phyloP scores from a whole-genome alignment of 1,140 invertebrate species.

The Rhyacophila brunnea region DNA sequence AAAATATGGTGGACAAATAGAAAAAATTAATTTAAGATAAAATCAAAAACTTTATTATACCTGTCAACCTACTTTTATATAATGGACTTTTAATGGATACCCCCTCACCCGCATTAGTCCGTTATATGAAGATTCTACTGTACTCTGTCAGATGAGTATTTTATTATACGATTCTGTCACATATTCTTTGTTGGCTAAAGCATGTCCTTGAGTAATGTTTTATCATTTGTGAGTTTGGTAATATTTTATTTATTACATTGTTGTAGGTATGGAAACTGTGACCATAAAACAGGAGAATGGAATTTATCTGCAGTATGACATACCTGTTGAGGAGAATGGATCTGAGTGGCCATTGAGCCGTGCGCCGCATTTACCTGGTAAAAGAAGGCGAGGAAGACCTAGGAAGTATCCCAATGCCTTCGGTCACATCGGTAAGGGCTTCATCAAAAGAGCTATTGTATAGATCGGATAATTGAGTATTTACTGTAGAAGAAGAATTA shows the following conservation, averaged over 20 bases:
- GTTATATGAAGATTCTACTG: background rate
- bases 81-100: too few species aligned
- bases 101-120: too few species aligned
- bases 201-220: too few species aligned
- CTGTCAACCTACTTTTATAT: too few species aligned
- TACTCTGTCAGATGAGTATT: background rate
- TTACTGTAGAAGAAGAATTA: too few species aligned
- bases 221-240: background rate
- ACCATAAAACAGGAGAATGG: constrained; percentile 55
- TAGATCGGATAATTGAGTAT: too few species aligned
- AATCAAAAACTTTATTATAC: too few species aligned
- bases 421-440: constrained; percentile 46
- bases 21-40: too few species aligned
- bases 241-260: background rate
- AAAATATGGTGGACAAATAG: too few species aligned
- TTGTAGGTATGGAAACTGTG: constrained; percentile 46
- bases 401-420: constrained; percentile 52
- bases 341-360: constrained; percentile 41
- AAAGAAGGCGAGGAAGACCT: constrained; percentile 45
- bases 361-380: background rate
- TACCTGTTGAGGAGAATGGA: constrained; percentile 47
- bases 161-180: too few species aligned
- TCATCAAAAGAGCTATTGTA: too few species aligned
- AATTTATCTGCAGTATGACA: constrained; percentile 48
- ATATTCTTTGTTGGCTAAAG: too few species aligned